Evolutionary conservation across 2,797 vertebrate species (phyloP).

Genomic region (Hydrolagus colliei): DNA sequence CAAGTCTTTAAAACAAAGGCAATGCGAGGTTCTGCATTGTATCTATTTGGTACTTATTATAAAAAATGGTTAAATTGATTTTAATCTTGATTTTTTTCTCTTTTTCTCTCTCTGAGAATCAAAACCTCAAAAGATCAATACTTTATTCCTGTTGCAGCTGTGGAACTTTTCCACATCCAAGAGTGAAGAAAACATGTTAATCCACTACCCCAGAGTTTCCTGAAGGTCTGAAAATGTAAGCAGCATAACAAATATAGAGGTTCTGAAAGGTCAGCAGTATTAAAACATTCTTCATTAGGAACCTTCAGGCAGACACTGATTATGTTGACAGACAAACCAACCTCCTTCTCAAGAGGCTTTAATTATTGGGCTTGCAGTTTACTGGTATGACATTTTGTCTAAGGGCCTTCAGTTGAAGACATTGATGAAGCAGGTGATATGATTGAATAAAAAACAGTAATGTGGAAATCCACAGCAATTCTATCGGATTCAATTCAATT

Average conservation of each 20-base stretch:
- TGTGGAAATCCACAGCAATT: no score
- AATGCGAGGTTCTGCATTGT: background rate
- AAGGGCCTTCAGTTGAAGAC: background rate
- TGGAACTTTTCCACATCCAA: background rate
- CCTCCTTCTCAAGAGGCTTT: background rate
- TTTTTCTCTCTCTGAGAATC: background rate
- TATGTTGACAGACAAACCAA: background rate
- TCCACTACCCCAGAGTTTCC: background rate
- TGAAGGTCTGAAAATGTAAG: background rate
- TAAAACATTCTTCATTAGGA: background rate
- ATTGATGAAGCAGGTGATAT: no score
- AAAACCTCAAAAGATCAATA: background rate
- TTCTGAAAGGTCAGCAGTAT: background rate
- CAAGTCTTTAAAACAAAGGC: background rate
- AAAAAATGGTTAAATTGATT: background rate
- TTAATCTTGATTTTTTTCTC: background rate
- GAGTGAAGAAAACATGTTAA: slow-evolving; percentile 1
- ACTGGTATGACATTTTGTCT: background rate
- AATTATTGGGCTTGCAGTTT: background rate
- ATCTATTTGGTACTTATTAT: background rate
- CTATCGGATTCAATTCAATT: no score
- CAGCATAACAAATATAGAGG: background rate
- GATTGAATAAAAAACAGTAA: no score
- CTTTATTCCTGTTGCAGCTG: background rate
- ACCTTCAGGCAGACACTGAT: background rate